Conservation (phyloP, 2,797 vertebrate genomes). For the Linurgus olivaceus region DNA sequence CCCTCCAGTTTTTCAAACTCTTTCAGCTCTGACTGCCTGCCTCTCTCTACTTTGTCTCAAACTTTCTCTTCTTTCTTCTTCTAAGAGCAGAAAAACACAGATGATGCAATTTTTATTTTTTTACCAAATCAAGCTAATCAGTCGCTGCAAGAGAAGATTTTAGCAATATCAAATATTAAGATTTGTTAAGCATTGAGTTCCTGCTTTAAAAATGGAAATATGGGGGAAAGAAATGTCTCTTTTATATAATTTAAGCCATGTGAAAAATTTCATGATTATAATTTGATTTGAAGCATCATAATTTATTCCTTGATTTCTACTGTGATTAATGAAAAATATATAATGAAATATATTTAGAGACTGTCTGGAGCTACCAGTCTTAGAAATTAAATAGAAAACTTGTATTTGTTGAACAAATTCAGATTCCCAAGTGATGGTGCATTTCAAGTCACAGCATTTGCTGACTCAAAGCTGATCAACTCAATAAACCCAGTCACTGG, state of each 20-base stretch:
- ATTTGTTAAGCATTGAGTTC: neutral
- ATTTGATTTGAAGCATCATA: conserved; percentile 22
- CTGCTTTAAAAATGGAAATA: neutral
- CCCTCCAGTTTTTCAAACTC: neutral
- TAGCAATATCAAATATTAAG: neutral
- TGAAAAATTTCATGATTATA: neutral
- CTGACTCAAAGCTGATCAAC: conserved; percentile 27
- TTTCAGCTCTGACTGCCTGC: neutral
- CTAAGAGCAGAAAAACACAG: conserved; percentile 58
- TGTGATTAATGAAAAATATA: conserved; percentile 35
- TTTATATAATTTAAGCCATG: neutral
- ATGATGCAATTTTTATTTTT: conserved; percentile 41
- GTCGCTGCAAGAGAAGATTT: neutral
- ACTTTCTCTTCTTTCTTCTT: conserved; percentile 49
- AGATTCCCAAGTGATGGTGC: conserved; percentile 21
- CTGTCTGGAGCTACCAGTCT: conserved; percentile 30
- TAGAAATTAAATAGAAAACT: neutral
- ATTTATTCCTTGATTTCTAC: conserved; percentile 40
- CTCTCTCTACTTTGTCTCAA: conserved; percentile 64
- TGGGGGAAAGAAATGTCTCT: too few relatives aligned
- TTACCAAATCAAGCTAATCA: conserved; percentile 10
- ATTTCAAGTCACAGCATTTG: conserved; percentile 22
- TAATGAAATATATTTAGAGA: conserved; percentile 55
- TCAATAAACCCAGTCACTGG: conserved; percentile 6
- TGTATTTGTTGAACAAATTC: conserved; percentile 52